Conservation (phyloP, 2,113 vertebrate species). For the Entelurus aequoreus region DNA sequence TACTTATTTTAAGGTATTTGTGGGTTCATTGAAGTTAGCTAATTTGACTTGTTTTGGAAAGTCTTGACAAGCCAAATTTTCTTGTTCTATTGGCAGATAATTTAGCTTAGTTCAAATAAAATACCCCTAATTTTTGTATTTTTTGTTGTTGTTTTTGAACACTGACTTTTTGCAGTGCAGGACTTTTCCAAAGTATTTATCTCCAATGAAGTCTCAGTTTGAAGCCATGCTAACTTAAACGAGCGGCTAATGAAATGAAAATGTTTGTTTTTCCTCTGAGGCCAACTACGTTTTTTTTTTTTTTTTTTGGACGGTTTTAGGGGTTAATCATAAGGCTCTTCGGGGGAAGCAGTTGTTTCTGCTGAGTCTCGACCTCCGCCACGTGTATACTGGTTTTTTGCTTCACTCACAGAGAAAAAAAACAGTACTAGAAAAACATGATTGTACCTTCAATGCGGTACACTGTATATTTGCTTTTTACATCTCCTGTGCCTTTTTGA, state of each 20-base stretch:
- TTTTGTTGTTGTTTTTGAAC: too few relatives aligned
- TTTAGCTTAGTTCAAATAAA: too few relatives aligned
- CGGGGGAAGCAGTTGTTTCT: slow-evolving; percentile 25
- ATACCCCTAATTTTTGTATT: too few relatives aligned
- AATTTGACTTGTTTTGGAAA: too few relatives aligned
- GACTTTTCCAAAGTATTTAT: slow-evolving; percentile 8
- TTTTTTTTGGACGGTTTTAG: slow-evolving; percentile 31
- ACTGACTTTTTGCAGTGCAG: not conserved
- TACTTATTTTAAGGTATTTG: too few relatives aligned
- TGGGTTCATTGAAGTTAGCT: too few relatives aligned
- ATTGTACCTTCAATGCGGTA: not conserved
- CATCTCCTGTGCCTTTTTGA: too few relatives aligned
- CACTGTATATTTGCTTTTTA: not conserved
- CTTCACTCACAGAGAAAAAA: not conserved
- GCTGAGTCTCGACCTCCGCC: slow-evolving; percentile 28
- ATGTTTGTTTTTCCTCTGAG: slow-evolving; percentile 43
- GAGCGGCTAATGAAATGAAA: slow-evolving; percentile 51
- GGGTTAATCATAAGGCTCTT: slow-evolving; percentile 32
- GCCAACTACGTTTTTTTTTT: slow-evolving; percentile 24
- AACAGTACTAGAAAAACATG: not conserved
- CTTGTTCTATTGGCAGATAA: too few relatives aligned
- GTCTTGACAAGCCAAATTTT: too few relatives aligned
- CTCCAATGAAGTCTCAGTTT: slow-evolving; percentile 3
- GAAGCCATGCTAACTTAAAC: slow-evolving; percentile 29
- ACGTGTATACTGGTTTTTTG: slow-evolving; percentile 13